phyloP scores from a whole-genome alignment of 2,888 invertebrate genomes.

The Thymelicus sylvestris region DNA sequence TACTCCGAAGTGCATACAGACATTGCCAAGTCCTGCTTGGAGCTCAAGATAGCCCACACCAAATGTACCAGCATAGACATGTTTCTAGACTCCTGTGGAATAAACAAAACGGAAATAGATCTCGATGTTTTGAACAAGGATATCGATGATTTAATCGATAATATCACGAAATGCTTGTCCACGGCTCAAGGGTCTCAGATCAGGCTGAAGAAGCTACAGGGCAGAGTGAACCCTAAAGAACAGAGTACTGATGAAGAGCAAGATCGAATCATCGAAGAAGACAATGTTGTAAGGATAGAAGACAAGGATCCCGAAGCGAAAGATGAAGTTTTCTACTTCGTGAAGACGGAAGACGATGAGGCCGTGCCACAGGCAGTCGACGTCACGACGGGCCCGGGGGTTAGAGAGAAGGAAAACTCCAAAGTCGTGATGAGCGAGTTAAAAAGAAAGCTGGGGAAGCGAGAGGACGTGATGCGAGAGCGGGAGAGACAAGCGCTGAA shows the following conservation, averaged over 20 bases:
- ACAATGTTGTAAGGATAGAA: constrained; percentile 63
- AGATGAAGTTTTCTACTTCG: constrained; percentile 79
- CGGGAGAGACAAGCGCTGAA: constrained; percentile 75
- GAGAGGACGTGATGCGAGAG: constrained; percentile 79
- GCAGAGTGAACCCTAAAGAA: constrained; percentile 49
- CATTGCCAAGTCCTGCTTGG: constrained; percentile 65
- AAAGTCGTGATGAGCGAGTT: constrained; percentile 73
- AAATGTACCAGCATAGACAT: constrained; percentile 72
- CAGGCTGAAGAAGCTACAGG: constrained; percentile 68
- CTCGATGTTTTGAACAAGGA: constrained; percentile 66
- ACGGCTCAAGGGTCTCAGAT: constrained; percentile 70
- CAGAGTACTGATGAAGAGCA: constrained; percentile 42
- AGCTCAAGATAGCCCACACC: constrained; percentile 67
- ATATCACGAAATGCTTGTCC: constrained; percentile 63
- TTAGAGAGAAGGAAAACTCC: constrained; percentile 68
- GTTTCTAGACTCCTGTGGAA: constrained; percentile 74
- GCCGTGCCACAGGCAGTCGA: constrained; percentile 55
- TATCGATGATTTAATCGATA: constrained; percentile 69
- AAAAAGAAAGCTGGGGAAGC: constrained; percentile 72
- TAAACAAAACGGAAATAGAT: constrained; percentile 68
- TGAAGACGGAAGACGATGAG: constrained; percentile 72
- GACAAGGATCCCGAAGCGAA: constrained; percentile 65
- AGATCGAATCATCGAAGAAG: constrained; percentile 42
- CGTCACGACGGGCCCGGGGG: constrained; percentile 68
- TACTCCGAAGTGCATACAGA: constrained; percentile 77